phyloP scores from a whole-genome alignment of 2,113 vertebrate species.

The Cavia porcellus region DNA sequence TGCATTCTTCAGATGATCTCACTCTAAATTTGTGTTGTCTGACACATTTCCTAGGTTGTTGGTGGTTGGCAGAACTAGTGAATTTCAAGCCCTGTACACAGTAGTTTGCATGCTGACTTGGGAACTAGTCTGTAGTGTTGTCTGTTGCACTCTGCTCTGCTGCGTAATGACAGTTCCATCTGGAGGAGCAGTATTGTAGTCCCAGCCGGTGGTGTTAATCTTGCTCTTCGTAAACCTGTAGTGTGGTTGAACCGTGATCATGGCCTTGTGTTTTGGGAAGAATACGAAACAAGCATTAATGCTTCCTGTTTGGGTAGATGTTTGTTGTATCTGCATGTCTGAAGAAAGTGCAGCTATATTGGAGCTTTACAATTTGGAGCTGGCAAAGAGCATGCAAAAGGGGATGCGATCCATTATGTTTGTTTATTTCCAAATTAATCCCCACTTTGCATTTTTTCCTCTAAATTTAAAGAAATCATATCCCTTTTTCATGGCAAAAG shows the following conservation, averaged over 20 bases:
- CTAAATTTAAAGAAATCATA: slow-evolving; percentile 86
- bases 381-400: slow-evolving; percentile 89
- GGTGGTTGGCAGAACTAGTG: slow-evolving; percentile 90
- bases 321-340: slow-evolving; percentile 90
- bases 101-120: slow-evolving; percentile 95
- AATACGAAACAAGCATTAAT: slow-evolving; percentile 78
- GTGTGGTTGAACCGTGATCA: slow-evolving; percentile 83
- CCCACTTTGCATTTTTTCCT: slow-evolving; percentile 84
- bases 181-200: slow-evolving; percentile 81
- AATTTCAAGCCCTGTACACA: slow-evolving; percentile 98
- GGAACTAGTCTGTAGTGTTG: slow-evolving; percentile 92
- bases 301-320: slow-evolving; percentile 84
- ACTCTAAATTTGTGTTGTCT: slow-evolving; percentile 86
- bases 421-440: slow-evolving; percentile 82
- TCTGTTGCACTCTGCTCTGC: slow-evolving; percentile 93
- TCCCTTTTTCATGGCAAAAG: slow-evolving; percentile 91
- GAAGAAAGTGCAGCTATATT: slow-evolving; percentile 84
- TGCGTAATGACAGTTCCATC: slow-evolving; percentile 87
- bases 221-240: slow-evolving; percentile 86
- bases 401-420: slow-evolving; percentile 86
- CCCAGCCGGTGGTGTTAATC: slow-evolving; percentile 82
- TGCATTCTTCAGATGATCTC: slow-evolving; percentile 84
- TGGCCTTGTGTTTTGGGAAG: slow-evolving; percentile 83
- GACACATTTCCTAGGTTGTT: slow-evolving; percentile 84
- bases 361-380: slow-evolving; percentile 88